phyloP scores from a whole-genome alignment of 2,888 invertebrate genomes.

The Teinopalpus imperialis region DNA sequence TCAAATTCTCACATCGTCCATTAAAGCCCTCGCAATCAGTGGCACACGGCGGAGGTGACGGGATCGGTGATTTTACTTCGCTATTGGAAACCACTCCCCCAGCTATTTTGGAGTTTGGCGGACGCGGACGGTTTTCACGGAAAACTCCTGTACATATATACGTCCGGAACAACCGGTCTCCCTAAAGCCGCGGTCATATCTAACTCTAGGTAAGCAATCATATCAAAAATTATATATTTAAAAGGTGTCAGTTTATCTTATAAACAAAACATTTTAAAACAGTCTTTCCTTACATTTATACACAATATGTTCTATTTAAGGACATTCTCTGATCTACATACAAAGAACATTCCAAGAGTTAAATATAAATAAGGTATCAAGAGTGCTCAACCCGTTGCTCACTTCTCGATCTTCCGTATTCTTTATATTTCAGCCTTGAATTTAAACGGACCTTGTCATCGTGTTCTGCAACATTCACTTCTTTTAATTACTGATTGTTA shows the following conservation, averaged over 20 bases:
- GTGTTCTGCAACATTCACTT: conserved; percentile 15
- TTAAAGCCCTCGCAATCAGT: conserved; percentile 44
- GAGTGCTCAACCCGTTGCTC: conserved; percentile 17
- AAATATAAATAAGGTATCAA: conserved; percentile 21
- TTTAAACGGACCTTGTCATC: conserved; percentile 16
- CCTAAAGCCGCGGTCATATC: conserved; percentile 99
- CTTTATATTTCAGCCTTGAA: conserved; percentile 27
- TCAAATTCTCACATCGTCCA: conserved; percentile 75
- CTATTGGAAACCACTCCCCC: conserved; percentile 81
- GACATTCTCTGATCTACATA: conserved; percentile 16
- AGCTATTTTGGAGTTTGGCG: conserved; percentile 78
- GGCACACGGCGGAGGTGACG: conserved; percentile 51
- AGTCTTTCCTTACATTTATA: background rate
- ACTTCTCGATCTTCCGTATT: conserved; percentile 27
- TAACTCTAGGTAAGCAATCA: conserved; percentile 87
- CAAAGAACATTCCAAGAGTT: conserved; percentile 21
- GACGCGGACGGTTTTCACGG: conserved; percentile 88
- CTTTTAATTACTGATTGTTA: background rate
- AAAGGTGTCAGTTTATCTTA: no score
- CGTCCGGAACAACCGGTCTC: conserved; percentile 98
- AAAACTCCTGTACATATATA: conserved; percentile 96
- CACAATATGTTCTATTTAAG: conserved; percentile 13
- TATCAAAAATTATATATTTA: no score
- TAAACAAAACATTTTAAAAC: background rate
- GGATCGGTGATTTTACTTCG: conserved; percentile 81